Percentiles rank a stretch among this genome's conserved stretches.
Conservation (phyloP, 2,888 invertebrate species). For the Hedya salicella region DNA sequence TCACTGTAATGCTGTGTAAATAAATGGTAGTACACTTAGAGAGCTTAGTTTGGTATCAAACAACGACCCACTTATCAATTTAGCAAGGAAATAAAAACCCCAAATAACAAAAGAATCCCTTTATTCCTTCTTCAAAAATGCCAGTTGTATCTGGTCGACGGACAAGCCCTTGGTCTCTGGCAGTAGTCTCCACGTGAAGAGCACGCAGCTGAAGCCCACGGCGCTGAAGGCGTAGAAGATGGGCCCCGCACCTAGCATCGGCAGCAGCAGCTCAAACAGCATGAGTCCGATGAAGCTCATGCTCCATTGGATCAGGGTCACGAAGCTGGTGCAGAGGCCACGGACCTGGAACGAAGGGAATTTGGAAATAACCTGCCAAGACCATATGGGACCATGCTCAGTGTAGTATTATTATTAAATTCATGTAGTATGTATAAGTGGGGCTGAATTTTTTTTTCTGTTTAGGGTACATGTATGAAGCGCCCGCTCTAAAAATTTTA, state of each 20-base stretch:
- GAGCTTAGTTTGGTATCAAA: too few species aligned
- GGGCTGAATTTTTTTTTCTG: too few species aligned
- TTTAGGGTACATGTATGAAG: too few species aligned
- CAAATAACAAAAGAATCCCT: neutral
- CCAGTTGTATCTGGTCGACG: constrained; percentile 63
- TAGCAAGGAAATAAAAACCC: neutral
- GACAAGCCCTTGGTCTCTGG: constrained; percentile 76
- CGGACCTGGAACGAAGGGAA: constrained; percentile 57
- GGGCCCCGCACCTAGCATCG: constrained; percentile 62
- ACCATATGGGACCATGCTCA: too few species aligned
- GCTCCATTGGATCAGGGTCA: constrained; percentile 61
- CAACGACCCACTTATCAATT: neutral
- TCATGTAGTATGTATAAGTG: too few species aligned
- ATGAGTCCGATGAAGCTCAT: constrained; percentile 66
- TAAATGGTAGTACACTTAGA: too few species aligned
- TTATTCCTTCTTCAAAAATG: constrained; percentile 54
- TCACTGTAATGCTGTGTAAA: too few species aligned
- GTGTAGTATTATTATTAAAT: too few species aligned
- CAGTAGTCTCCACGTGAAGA: constrained; percentile 63
- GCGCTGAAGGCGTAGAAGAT: constrained; percentile 71
- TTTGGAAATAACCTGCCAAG: too few species aligned
- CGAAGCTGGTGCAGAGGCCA: constrained; percentile 63
- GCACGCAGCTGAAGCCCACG: constrained; percentile 61
- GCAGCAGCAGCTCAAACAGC: constrained; percentile 65
- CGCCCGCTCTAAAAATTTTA: too few species aligned